phyloP scores from a whole-genome alignment of 2,797 vertebrate species.

The Chelonia mydas region DNA sequence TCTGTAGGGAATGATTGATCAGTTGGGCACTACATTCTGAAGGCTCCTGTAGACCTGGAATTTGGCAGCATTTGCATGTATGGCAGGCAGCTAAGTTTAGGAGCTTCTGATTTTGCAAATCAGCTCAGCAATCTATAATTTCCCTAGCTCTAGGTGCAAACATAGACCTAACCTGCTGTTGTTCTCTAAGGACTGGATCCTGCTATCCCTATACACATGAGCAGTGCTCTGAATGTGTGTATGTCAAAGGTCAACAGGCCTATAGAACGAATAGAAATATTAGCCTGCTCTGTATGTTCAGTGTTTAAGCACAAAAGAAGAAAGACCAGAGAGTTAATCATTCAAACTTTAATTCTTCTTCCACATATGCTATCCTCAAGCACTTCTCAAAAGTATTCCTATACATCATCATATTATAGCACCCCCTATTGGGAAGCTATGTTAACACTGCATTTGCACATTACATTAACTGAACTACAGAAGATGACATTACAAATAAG shows the following conservation, averaged over 20 bases:
- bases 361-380: not conserved
- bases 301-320: not conserved
- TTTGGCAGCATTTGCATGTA: slow-evolving; percentile 36
- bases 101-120: slow-evolving; percentile 60
- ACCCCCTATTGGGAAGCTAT: rapidly evolving
- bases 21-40: slow-evolving; percentile 3
- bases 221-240: slow-evolving; percentile 24
- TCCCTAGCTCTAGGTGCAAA: slow-evolving; percentile 5
- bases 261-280: slow-evolving; percentile 48
- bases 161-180: not conserved
- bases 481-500: not conserved
- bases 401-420: not conserved
- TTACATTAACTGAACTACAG: not conserved
- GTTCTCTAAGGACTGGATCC: slow-evolving; percentile 16
- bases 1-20: slow-evolving; percentile 43
- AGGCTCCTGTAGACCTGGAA: slow-evolving; percentile 35
- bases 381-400: not conserved
- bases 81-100: slow-evolving; percentile 9
- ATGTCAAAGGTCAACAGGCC: not conserved
- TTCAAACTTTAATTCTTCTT: not conserved
- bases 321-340: not conserved
- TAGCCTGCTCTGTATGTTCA: not conserved
- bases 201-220: slow-evolving; percentile 6
- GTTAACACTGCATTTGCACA: rapidly evolving
- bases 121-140: slow-evolving; percentile 1